These are phyloP conservation scores for Megaceryle torquata DNA, from an alignment of 2,113 vertebrate species.

Conservation along the genomic window DNA sequence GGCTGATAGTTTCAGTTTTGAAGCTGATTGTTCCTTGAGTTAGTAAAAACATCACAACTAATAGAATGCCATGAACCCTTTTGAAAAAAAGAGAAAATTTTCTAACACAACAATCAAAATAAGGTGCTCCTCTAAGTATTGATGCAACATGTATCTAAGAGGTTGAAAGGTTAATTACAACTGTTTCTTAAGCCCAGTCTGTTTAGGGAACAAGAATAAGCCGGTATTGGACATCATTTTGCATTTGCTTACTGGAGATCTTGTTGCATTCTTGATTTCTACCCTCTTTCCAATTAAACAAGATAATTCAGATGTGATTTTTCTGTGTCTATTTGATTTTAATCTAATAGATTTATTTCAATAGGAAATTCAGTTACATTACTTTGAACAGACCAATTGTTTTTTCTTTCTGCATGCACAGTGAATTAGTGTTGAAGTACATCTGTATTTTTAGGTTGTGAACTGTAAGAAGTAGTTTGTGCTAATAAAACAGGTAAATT, in stretches of 20 bases:
- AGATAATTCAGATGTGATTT: neutral
- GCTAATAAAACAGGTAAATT: neutral
- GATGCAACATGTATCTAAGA: neutral
- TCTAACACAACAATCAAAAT: neutral
- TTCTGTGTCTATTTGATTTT: neutral
- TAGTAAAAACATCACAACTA: neutral
- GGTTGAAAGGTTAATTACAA: neutral
- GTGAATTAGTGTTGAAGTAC: neutral
- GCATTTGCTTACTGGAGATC: neutral
- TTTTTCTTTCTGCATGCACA: neutral
- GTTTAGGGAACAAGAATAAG: neutral
- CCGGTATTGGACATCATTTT: neutral
- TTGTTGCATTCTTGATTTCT: neutral
- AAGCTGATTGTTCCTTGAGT: neutral
- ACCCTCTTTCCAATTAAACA: neutral
- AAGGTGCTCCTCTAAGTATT: neutral
- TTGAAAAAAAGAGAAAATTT: neutral
- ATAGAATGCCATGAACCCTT: neutral
- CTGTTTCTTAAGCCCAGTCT: neutral
- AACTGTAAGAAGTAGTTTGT: neutral
- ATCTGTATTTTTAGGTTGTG: neutral
- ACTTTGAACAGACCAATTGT: neutral
- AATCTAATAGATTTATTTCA: neutral
- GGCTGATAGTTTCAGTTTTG: neutral
- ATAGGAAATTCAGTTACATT: neutral